phyloP scores from a whole-genome alignment of 2,888 invertebrate genomes.

The Caenorhabditis sp. region DNA sequence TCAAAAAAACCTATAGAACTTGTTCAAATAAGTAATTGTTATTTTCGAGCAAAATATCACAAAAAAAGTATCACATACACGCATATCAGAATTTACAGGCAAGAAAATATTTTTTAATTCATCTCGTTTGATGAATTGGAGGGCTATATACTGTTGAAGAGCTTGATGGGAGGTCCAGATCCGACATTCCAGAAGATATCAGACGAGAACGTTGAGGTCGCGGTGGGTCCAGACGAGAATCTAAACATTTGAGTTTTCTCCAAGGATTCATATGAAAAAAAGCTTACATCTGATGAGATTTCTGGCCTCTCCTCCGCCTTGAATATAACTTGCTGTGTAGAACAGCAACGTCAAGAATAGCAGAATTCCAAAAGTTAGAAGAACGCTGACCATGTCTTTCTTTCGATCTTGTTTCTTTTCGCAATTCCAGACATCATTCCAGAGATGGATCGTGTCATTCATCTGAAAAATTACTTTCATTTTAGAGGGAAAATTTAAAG shows the following conservation, averaged over 20 bases:
- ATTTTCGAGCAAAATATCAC: neutral
- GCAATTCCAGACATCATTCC: constrained; percentile 68
- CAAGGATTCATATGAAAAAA: constrained; percentile 1
- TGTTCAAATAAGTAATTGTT: no score
- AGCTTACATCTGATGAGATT: constrained; percentile 63
- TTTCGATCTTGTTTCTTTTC: constrained; percentile 52
- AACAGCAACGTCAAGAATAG: constrained; percentile 61
- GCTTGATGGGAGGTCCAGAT: constrained; percentile 12
- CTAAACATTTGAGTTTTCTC: constrained; percentile 37
- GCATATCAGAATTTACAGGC: neutral
- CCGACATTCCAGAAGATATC: constrained; percentile 45
- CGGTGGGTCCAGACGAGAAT: constrained; percentile 59
- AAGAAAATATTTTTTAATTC: no score
- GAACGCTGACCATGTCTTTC: constrained; percentile 22
- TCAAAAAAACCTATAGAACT: no score
- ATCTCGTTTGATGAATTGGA: constrained; percentile 27
- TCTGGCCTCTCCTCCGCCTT: constrained; percentile 59
- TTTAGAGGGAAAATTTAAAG: constrained; percentile 4
- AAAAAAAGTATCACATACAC: neutral
- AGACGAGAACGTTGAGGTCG: constrained; percentile 59
- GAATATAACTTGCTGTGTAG: constrained; percentile 67
- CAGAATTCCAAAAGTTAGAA: constrained; percentile 54
- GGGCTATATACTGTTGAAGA: constrained; percentile 2
- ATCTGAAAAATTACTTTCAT: constrained; percentile 39
- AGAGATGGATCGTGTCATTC: constrained; percentile 69